phyloP scores from a whole-genome alignment of 2,888 invertebrate species.

The Sinotaia quadrata region DNA sequence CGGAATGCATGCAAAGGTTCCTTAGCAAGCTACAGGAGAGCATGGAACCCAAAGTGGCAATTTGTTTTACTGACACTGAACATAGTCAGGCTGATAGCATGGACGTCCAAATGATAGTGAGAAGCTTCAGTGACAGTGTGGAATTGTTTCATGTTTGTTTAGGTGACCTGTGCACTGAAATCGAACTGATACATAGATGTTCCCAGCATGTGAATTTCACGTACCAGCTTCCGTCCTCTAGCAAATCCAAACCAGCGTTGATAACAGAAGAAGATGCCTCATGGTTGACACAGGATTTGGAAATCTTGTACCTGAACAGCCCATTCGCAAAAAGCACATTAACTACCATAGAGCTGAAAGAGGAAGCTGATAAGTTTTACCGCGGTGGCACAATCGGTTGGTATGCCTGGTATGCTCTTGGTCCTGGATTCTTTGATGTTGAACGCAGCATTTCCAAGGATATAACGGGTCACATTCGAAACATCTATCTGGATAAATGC shows the following conservation, averaged over 20 bases:
- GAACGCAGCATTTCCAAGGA: slow-evolving; percentile 37
- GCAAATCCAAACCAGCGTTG: not conserved
- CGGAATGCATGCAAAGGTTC: slow-evolving; percentile 22
- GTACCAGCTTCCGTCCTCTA: slow-evolving; percentile 31
- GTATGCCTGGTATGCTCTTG: slow-evolving; percentile 42
- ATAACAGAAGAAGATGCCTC: slow-evolving; percentile 34
- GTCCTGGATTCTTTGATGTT: slow-evolving; percentile 41
- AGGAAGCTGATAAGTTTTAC: slow-evolving; percentile 44
- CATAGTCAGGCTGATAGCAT: not conserved
- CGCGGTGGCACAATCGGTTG: slow-evolving; percentile 48
- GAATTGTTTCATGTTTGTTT: not conserved
- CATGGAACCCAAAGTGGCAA: not conserved
- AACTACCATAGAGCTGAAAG: slow-evolving; percentile 31
- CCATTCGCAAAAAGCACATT: slow-evolving; percentile 24
- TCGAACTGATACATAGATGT: slow-evolving; percentile 1
- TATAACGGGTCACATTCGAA: slow-evolving; percentile 23
- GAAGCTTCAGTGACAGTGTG: not conserved
- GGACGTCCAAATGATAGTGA: not conserved
- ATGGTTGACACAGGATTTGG: slow-evolving; percentile 42
- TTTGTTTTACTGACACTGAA: not conserved
- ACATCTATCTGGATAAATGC: slow-evolving; percentile 23
- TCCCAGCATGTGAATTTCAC: not conserved
- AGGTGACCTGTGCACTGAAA: slow-evolving; percentile 27
- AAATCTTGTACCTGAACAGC: slow-evolving; percentile 39
- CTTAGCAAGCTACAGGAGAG: slow-evolving; percentile 17